Conservation (phyloP, 2,888 invertebrate genomes). For the Bellardia pandia region DNA sequence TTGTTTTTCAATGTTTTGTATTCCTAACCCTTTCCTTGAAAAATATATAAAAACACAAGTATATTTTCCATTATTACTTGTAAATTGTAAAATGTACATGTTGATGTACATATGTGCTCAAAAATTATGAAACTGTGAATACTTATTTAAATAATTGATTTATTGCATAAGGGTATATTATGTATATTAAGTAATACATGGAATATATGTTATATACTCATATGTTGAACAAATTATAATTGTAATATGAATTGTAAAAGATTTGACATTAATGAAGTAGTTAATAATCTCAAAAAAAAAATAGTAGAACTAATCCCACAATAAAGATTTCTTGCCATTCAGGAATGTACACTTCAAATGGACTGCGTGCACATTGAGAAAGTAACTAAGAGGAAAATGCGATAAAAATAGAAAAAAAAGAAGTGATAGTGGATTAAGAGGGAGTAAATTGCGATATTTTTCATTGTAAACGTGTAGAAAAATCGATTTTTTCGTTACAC, state of each 20-base stretch:
- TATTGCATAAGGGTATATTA: not conserved
- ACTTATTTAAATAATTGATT: not conserved
- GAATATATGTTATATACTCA: not conserved
- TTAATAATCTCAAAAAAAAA: not conserved
- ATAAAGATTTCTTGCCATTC: not conserved
- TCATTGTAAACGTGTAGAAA: conserved; percentile 47
- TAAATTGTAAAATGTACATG: not conserved
- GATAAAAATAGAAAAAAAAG: conserved; percentile 18
- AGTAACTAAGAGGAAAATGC: conserved; percentile 18
- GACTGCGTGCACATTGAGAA: conserved; percentile 39
- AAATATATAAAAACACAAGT: not conserved
- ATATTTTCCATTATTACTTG: not conserved
- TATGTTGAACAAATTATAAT: not conserved
- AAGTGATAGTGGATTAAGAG: not conserved
- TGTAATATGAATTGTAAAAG: no score
- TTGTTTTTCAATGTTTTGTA: not conserved
- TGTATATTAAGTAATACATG: not conserved
- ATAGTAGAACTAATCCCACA: not conserved
- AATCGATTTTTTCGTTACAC: conserved; percentile 62
- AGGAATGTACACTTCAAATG: conserved; percentile 24
- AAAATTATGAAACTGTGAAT: not conserved
- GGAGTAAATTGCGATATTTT: conserved; percentile 10
- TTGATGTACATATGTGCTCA: not conserved
- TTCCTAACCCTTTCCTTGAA: not conserved
- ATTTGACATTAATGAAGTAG: no score